These are phyloP conservation scores for Heterohyrax brucei DNA, from an alignment of 2,797 vertebrate species.

Conservation along the genomic window DNA sequence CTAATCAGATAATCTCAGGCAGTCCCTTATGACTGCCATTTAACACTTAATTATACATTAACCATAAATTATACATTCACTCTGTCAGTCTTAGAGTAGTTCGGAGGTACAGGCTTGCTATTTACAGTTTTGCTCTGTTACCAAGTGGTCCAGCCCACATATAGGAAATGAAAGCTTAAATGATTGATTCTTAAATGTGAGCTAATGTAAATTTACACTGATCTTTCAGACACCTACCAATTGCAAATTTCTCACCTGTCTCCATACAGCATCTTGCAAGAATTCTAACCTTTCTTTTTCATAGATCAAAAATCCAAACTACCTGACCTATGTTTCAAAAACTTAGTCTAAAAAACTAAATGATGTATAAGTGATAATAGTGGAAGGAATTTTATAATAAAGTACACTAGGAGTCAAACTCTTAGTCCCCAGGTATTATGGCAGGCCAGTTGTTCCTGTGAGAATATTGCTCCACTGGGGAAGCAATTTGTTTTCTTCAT, in stretches of 20 bases:
- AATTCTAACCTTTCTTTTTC: background rate
- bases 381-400: background rate
- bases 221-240: background rate
- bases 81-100: constrained; percentile 21
- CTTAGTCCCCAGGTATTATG: background rate
- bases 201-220: constrained; percentile 9
- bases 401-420: background rate
- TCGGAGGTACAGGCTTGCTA: background rate
- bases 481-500: background rate
- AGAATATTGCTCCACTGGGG: background rate
- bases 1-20: constrained; percentile 72
- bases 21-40: constrained; percentile 61
- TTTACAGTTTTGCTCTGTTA: constrained; percentile 73
- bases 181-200: background rate
- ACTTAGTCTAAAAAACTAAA: background rate
- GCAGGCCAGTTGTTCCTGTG: background rate
- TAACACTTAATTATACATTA: constrained; percentile 68
- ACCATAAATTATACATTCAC: constrained; percentile 71
- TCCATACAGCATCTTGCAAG: background rate
- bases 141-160: background rate
- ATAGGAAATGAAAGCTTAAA: constrained; percentile 59
- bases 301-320: constrained; percentile 38
- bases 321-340: background rate
- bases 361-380: background rate
- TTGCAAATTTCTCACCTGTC: background rate